Evolutionary conservation across 1,140 invertebrate genomes (phyloP), one percentile per base, ranked within the genome.

Genomic region (Drosophila tropicalis): DNA sequence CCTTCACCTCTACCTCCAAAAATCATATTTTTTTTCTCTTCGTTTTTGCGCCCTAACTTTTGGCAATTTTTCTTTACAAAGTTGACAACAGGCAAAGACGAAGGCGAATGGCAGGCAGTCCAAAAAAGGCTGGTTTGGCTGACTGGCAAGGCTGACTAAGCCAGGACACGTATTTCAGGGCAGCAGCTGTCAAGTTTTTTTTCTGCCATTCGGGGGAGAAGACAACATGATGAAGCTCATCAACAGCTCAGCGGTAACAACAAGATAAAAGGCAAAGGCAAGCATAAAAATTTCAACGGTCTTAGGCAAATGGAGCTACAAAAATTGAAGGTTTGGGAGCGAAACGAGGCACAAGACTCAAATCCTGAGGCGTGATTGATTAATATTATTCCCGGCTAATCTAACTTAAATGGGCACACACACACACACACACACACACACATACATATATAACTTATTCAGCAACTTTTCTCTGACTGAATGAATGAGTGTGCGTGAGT

Each of bases 311-410:
- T 87, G 84, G 84, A 87, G 83, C 83, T 89, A 87, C 83, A 87
- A 87, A 87, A 89, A 76, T 76, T 64, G 68, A 60, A 57, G 68
- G 61, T 40, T 29, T 29, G 29, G 29, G 69, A 74, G 66, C 51
- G 62, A 56, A 70, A 64, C 70, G 68, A 67, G 60, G 44, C 55
- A 63, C 54, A 62, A 58, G 62, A 66, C 76, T 62, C 62, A 84
- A 89, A 89, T 89, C 81, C 80, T 80, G 81, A 84, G 84, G 85
- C 84, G 84, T 89, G 84, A 89, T 89, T 89, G 84, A 89, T 89
- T 89, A 89, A 89, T 90, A 90, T 89, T 89, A 89, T 89, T 89
- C 85, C 84, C 85, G 85, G 85, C 85, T 89, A 89, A 89, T 89
- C 84, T 89, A 89, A 89, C 84, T 89, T 89, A 89, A 89, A 89